These are phyloP conservation scores for Zeuzera pyrina DNA, from an alignment of 2,888 invertebrate genomes.

Conservation along the genomic window DNA sequence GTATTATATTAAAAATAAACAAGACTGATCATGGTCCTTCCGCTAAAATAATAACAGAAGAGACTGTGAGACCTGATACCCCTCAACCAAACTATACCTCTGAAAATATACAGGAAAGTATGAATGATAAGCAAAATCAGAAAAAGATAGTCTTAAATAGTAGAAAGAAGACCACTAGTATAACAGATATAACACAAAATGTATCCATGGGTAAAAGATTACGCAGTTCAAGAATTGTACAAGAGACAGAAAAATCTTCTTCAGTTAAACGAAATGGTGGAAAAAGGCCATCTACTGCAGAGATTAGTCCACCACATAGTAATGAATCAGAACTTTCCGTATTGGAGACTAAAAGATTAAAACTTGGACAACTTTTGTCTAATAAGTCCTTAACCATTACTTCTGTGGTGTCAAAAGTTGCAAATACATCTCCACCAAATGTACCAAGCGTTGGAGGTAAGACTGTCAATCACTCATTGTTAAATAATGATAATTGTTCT, in stretches of 20 bases:
- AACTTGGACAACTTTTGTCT: conserved; percentile 55
- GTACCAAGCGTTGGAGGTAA: conserved; percentile 31
- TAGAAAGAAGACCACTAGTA: conserved; percentile 38
- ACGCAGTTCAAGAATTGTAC: conserved; percentile 56
- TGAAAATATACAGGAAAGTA: conserved; percentile 38
- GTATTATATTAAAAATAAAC: conserved; percentile 78
- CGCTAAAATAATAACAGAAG: conserved; percentile 65
- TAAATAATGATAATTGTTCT: conserved; percentile 60
- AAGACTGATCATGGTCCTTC: conserved; percentile 72
- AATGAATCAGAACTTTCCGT: conserved; percentile 46
- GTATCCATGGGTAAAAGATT: conserved; percentile 51
- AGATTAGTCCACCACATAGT: conserved; percentile 34
- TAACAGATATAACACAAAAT: conserved; percentile 28
- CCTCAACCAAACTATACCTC: conserved; percentile 25
- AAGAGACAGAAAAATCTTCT: conserved; percentile 43
- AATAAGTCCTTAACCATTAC: conserved; percentile 53
- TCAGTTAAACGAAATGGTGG: conserved; percentile 31
- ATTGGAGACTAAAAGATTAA: conserved; percentile 54
- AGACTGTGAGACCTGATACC: conserved; percentile 34
- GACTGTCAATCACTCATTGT: conserved; percentile 40
- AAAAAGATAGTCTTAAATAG: conserved; percentile 41
- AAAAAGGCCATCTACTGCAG: conserved; percentile 40
- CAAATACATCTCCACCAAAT: conserved; percentile 33
- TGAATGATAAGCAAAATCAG: conserved; percentile 38
- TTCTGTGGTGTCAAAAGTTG: conserved; percentile 33